These are phyloP conservation scores for Griposia aprilina DNA, from an alignment of 2,888 invertebrate genomes.

Conservation along the genomic window DNA sequence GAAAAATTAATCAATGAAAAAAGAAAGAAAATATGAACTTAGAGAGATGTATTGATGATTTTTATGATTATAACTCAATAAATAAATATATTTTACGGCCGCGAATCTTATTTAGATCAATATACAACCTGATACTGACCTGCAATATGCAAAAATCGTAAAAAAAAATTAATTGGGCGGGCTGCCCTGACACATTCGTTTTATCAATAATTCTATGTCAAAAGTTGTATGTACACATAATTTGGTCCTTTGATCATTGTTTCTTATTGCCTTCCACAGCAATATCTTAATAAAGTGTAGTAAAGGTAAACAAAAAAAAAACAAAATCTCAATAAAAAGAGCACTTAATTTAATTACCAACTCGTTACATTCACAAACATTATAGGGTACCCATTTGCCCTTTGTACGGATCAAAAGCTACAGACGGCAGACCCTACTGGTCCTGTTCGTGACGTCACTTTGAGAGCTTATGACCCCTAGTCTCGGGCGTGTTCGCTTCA, in stretches of 20 bases:
- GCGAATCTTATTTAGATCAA: too few relatives aligned
- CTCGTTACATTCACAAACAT: conserved; percentile 58
- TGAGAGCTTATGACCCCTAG: conserved; percentile 77
- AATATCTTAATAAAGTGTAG: background rate
- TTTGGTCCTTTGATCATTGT: background rate
- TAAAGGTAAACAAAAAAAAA: conserved; percentile 19
- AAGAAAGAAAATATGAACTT: too few relatives aligned
- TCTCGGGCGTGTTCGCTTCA: conserved; percentile 41
- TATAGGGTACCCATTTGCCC: conserved; percentile 49
- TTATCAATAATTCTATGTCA: too few relatives aligned
- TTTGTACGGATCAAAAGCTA: conserved; percentile 73
- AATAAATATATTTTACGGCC: too few relatives aligned
- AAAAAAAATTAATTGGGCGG: too few relatives aligned
- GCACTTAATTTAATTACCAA: conserved; percentile 60
- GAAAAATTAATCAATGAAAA: too few relatives aligned
- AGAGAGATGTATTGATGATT: too few relatives aligned
- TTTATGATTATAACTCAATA: too few relatives aligned
- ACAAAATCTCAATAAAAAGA: conserved; percentile 35
- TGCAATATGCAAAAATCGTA: too few relatives aligned
- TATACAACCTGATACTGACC: too few relatives aligned
- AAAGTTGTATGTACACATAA: too few relatives aligned
- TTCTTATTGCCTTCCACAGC: background rate
- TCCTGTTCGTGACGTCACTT: conserved; percentile 80
- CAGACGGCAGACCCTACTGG: conserved; percentile 54
- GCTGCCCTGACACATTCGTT: too few relatives aligned